Conservation (phyloP, 2,113 vertebrate genomes). For the Edolisoma coerulescens region DNA sequence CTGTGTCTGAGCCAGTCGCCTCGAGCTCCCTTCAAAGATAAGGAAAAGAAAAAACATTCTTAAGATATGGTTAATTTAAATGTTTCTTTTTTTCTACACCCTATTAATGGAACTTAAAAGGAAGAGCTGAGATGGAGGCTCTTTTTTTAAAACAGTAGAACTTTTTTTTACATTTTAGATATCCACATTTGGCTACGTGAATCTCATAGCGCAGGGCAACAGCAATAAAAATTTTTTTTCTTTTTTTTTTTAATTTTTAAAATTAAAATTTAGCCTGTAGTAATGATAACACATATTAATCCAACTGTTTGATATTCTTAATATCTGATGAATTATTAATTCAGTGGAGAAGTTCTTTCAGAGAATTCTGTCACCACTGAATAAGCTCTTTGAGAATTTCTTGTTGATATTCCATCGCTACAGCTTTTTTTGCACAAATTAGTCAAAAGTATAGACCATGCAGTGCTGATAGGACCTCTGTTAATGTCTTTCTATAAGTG, state of each 20-base stretch:
- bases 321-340: neutral
- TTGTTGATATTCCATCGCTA: neutral
- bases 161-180: neutral
- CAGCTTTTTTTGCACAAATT: neutral
- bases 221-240: neutral
- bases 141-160: neutral
- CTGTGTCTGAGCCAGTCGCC: neutral
- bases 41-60: neutral
- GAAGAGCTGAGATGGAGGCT: neutral
- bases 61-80: neutral
- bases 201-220: neutral
- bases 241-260: neutral
- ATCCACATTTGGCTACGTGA: neutral
- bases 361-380: neutral
- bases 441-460: neutral
- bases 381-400: neutral
- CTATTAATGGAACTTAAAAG: neutral
- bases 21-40: neutral
- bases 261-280: neutral
- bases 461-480: neutral
- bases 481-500: neutral
- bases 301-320: neutral
- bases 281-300: neutral
- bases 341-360: neutral
- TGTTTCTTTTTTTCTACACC: neutral